Percentiles rank a stretch among this genome's conserved stretches.
phyloP scores from a whole-genome alignment of 2,113 vertebrate species.

The Thunnus thynnus region DNA sequence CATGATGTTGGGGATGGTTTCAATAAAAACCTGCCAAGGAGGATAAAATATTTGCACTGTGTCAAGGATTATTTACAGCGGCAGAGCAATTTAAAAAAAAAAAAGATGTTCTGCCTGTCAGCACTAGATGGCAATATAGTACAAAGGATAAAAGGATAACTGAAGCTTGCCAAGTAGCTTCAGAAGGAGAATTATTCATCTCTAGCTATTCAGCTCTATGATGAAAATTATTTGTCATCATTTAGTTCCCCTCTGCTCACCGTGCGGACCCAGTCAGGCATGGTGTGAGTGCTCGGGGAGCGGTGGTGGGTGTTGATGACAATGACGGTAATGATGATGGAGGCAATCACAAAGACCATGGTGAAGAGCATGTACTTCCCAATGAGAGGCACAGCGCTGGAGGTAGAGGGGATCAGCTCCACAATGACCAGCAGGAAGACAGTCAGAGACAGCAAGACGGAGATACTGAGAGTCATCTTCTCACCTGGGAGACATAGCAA shows the following conservation, averaged over 20 bases:
- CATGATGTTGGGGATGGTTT: slow-evolving; percentile 95
- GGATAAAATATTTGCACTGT: neutral
- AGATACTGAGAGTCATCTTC: slow-evolving; percentile 99
- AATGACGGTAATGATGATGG: slow-evolving; percentile 97
- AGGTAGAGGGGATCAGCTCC: slow-evolving; percentile 98
- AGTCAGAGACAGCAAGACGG: slow-evolving; percentile 94
- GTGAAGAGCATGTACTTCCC: slow-evolving; percentile 99
- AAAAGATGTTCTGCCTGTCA: neutral
- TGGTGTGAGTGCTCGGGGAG: slow-evolving; percentile 95
- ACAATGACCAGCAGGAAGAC: slow-evolving; percentile 98
- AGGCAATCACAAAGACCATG: slow-evolving; percentile 97
- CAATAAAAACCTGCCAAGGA: slow-evolving; percentile 90
- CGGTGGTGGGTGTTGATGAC: slow-evolving; percentile 99
- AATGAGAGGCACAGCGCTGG: slow-evolving; percentile 95
- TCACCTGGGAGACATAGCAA: slow-evolving; percentile 86
- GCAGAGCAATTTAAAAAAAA: neutral
- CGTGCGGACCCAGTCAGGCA: slow-evolving; percentile 96
- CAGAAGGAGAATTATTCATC: neutral
- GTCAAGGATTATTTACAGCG: neutral
- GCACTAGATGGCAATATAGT: slow-evolving; percentile 75
- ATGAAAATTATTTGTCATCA: slow-evolving; percentile 56
- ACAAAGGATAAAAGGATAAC: slow-evolving; percentile 13
- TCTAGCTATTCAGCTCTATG: neutral
- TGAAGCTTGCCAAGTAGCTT: neutral
- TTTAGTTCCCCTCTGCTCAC: slow-evolving; percentile 86